Evolutionary conservation across 2,888 invertebrate genomes (phyloP), one percentile per base, ranked within the genome.

Genomic region (Drosophila vallismaia): DNA sequence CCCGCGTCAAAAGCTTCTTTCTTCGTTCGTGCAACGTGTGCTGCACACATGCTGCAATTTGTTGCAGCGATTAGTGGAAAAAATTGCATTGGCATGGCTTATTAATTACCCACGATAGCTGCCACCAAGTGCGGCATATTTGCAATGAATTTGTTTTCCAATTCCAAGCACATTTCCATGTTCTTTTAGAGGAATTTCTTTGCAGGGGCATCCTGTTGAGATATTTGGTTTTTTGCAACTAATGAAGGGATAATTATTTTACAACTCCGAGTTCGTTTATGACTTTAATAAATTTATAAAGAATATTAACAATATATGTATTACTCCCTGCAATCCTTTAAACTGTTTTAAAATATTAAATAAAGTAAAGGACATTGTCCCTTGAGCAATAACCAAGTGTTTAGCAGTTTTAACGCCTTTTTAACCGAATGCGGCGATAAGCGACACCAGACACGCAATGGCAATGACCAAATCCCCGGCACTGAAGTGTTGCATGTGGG

Each of bases 381-480:
- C 63, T 45, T 49, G 62, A 71, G 75, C 79, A 79, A 85, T 84
- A 86, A 81, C 76, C 79, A 73, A 78, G 75, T 85, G 73, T 86
- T 86, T 84, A 80, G 79, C 82, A 71, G 76, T 76, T 86, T 81
- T 77, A 79, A 84, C 84, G 82, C 84, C 84, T 81, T 71, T 74
- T 74, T 67, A 69, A 59, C 38, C 52, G 51, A 48, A 51, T 31
- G 40, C 60, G 29, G 70, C 75, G 82, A 79, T 85, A 85, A 79
- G 80, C 71, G 53, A 29, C 42, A 24, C 38, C 44, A 33, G 63
- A 70, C 84, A 84, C 86, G 86, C 84, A 84, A 84, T 69, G 76
- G 42, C 57, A 63, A 58, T 49, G 51, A 33, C 59, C 62, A 62
- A 52, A 54, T 19, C 38, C 50, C 63, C 59, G 38, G 42, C 57